Base-by-base conservation (phyloP, 1,140 invertebrate genomes). In the Zaprionus camerounensis region DNA sequence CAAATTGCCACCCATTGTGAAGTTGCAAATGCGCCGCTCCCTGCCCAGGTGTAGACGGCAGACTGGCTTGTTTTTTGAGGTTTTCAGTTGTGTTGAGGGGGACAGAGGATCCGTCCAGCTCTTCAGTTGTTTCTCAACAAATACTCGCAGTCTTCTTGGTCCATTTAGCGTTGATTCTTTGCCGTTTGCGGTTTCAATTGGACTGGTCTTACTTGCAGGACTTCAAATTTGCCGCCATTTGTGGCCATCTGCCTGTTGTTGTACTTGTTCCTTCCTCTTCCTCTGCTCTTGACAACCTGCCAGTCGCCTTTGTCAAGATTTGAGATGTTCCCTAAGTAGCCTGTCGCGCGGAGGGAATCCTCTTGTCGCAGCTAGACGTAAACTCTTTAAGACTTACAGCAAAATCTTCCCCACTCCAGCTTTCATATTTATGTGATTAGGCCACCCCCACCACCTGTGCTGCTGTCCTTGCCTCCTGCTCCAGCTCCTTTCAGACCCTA, bases 1-100 rank as follows among this genome's bases (percentile, higher is more conserved):
- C 67, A 73, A 78, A 81, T 56, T 81, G 74, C 63, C 76, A 76
- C 24, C 55, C 55, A 64, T 53, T 69, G 71, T 61, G 64, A 61
- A 68, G 55, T 66, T 59, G 17, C 51, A 24, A 64, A 55, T 63
- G 55, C 15, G 31, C 31, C 31, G 34, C 13, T 4, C n/a, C n/a
- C n/a, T 17, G 6, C 41, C 5, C 13, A 26, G 24, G 24, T 26
- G 24, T 26, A 26, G 24, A 13, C 38, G 15, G 4, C 5, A 41
- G 3, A 41, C 15, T 51, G 20, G 24, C 28, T 44, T 63, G 36
- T 67, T 70, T 34, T 49, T 61, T n/a, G 15, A 38, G 34, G 57
- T 56, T 66, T 72, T 1, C 49, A 26, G 2, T 11, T 13, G 46
- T 2, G 4, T n/a, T n/a, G n/a, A 0, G n/a, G 17, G 2, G 41